Conservation (phyloP, 2,888 invertebrate genomes). For the Tubulanus polymorphus region DNA sequence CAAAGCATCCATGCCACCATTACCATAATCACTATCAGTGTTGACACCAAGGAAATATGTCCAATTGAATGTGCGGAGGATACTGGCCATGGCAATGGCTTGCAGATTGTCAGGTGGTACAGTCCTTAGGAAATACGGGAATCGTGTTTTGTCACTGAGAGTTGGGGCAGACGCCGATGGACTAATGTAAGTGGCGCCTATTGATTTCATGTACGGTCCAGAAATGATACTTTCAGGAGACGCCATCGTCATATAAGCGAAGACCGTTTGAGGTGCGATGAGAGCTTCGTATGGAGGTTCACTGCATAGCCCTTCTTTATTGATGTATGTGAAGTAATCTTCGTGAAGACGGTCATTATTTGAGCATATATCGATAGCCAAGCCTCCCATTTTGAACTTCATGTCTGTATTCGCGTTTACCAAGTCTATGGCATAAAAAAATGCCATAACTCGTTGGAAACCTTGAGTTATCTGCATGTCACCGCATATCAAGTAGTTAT, state of each 20-base stretch:
- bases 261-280: constrained; percentile 14
- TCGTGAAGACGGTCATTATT: constrained; percentile 33
- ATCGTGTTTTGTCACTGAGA: constrained; percentile 26
- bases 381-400: constrained; percentile 22
- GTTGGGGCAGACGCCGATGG: constrained; percentile 26
- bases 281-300: constrained; percentile 25
- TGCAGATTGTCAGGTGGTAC: constrained; percentile 31
- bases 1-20: constrained; percentile 15
- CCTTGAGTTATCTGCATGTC: constrained; percentile 27
- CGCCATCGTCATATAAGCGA: constrained; percentile 23
- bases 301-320: constrained; percentile 42
- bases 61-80: constrained; percentile 48
- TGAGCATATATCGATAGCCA: constrained; percentile 42
- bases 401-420: constrained; percentile 8
- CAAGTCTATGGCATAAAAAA: constrained; percentile 41
- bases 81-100: constrained; percentile 37
- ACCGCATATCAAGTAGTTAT: constrained; percentile 33
- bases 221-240: constrained; percentile 41
- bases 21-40: constrained; percentile 23
- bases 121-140: constrained; percentile 36
- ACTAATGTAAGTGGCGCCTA: constrained; percentile 57
- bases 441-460: constrained; percentile 44
- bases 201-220: constrained; percentile 56
- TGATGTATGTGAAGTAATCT: constrained; percentile 42
- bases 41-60: constrained; percentile 49